These are phyloP conservation scores for Ypsolopha sequella DNA, from an alignment of 2,888 invertebrate genomes.

Conservation along the genomic window DNA sequence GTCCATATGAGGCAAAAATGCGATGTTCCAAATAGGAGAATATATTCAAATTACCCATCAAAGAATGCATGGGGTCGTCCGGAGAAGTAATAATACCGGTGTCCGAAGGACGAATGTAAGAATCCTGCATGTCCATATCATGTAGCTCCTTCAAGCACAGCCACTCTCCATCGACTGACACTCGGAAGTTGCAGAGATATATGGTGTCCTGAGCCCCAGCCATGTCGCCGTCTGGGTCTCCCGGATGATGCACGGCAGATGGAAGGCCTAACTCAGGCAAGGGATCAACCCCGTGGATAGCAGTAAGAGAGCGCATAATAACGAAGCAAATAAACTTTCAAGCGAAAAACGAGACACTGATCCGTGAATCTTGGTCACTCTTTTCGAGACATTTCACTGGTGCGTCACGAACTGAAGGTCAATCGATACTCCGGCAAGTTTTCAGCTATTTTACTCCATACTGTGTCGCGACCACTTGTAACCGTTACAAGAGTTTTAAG, in stretches of 20 bases:
- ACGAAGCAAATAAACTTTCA: constrained; percentile 58
- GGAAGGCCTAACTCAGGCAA: constrained; percentile 53
- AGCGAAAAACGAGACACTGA: constrained; percentile 48
- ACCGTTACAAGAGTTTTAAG: neutral
- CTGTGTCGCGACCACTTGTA: constrained; percentile 3
- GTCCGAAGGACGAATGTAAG: constrained; percentile 75
- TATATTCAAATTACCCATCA: constrained; percentile 46
- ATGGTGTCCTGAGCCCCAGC: constrained; percentile 95
- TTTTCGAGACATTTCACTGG: constrained; percentile 31
- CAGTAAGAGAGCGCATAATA: constrained; percentile 65
- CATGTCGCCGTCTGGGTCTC: constrained; percentile 72
- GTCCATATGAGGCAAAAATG: too few relatives aligned
- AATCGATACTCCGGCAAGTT: constrained; percentile 3
- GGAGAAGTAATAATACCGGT: constrained; percentile 74
- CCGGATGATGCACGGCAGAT: constrained; percentile 37
- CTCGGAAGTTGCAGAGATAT: constrained; percentile 96
- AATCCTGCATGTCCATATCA: constrained; percentile 89
- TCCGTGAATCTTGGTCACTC: constrained; percentile 48
- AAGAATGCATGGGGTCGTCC: constrained; percentile 70
- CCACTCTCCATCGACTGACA: constrained; percentile 98
- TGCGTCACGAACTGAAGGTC: constrained; percentile 20
- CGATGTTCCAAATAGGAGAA: too few relatives aligned
- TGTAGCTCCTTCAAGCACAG: constrained; percentile 93
- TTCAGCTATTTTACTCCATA: neutral
- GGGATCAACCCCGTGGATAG: constrained; percentile 57